Percentiles rank a stretch among this genome's conserved stretches.
Evolutionary conservation across 2,113 vertebrate species (phyloP).

Genomic region (human (Homo sapiens)): DNA sequence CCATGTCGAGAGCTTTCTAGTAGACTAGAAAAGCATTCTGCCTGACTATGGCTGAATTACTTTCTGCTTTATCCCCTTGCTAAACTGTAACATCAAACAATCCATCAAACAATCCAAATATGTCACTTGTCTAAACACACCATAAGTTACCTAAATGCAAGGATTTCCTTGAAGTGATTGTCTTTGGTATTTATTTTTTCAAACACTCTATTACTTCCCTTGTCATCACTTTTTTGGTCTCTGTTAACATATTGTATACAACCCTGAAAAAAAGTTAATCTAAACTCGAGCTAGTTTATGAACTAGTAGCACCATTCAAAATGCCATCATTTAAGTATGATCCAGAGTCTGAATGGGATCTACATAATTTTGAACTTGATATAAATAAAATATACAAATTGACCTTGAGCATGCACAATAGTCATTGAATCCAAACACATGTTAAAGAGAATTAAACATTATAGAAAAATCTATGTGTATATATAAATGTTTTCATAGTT

Average conservation of each 20-base stretch:
- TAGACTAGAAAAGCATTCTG: constrained; percentile 2
- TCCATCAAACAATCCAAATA: background rate
- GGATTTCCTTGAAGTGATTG: background rate
- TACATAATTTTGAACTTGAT: constrained; percentile 8
- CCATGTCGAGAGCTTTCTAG: background rate
- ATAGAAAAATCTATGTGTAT: background rate
- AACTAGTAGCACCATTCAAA: background rate
- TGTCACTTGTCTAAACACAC: background rate
- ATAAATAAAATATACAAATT: background rate
- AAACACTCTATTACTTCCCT: background rate
- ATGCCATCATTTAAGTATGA: background rate
- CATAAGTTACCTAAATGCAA: background rate
- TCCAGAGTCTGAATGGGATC: background rate
- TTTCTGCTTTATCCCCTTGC: background rate
- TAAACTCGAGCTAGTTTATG: background rate
- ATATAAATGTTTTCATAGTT: background rate
- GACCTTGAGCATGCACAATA: background rate
- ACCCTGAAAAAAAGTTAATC: background rate
- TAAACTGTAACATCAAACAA: background rate
- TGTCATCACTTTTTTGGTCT: background rate
- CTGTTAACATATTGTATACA: background rate
- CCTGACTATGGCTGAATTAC: background rate
- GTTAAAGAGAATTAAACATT: background rate
- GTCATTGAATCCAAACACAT: background rate
- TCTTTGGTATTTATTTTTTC: background rate